Percentiles rank a stretch among this genome's conserved stretches.
Evolutionary conservation across 2,888 invertebrate species (phyloP).

Genomic region (Labia minor): DNA sequence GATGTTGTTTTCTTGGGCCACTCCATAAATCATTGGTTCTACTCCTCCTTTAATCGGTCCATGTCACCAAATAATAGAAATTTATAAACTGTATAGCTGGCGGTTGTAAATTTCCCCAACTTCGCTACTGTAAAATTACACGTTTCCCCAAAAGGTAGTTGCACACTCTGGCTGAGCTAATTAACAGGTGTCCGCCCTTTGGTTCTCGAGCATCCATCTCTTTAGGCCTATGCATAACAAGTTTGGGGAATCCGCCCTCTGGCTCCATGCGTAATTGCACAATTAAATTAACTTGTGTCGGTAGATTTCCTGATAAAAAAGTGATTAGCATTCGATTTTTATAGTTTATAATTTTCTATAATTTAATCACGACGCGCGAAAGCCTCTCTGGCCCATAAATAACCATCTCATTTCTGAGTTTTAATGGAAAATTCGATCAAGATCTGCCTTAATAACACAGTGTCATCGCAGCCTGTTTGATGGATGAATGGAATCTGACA

Average conservation of each 20-base stretch:
- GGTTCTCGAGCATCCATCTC: conserved; percentile 1
- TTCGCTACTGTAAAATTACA: conserved; percentile 13
- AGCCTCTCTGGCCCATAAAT: background rate
- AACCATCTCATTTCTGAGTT: background rate
- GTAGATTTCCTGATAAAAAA: conserved; percentile 13
- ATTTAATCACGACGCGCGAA: conserved; percentile 13
- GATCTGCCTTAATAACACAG: background rate
- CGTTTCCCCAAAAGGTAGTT: background rate
- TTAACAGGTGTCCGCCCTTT: conserved; percentile 13
- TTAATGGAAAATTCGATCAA: background rate
- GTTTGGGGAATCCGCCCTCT: background rate
- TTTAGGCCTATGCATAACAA: background rate
- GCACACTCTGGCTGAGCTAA: background rate
- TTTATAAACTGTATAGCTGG: background rate
- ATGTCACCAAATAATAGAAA: conserved; percentile 5
- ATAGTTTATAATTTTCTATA: conserved; percentile 5
- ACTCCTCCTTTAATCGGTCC: background rate
- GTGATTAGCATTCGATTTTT: conserved; percentile 13
- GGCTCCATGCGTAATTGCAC: background rate
- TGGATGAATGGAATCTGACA: conserved; percentile 1
- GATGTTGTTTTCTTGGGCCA: too few relatives aligned
- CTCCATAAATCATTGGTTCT: too few relatives aligned
- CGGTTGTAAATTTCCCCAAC: background rate
- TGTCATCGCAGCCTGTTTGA: background rate
- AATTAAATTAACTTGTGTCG: background rate